Evolutionary conservation across 1,140 invertebrate genomes (phyloP), one percentile per base, ranked within the genome.

Genomic region (Diachasma alloeum): DNA sequence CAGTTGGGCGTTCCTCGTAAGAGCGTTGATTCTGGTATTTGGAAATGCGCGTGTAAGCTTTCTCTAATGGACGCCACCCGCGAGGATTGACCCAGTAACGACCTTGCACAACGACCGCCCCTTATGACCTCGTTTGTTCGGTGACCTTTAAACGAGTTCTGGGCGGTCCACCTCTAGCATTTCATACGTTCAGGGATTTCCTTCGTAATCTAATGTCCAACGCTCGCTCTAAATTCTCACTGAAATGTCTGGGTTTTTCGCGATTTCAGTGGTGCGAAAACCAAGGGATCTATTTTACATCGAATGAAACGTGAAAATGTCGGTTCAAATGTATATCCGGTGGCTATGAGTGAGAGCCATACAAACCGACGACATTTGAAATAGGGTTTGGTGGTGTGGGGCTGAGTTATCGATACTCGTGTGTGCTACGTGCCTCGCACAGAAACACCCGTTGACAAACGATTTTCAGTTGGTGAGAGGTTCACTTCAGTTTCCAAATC

Each of bases 111-210:
- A 79, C 48, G 68, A 73, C 44, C 36, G 74, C 31, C 68, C 24
- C 48, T 39, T 39, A 66, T 24, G 72, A 75, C 71, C 69, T 72
- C 72, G 78, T 80, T 80, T 80, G 76, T 81, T 77, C 79, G 77
- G 81, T 80, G 79, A 82, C 79, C 75, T 74, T 59, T 31, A 78
- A 84, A 80, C 78, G 79, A 81, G 22, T 63, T 63, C 24, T 63
- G 59, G 59, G 59, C 22, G 59, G 48, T 53, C 11, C 24, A 15
- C 24, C 78, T 78, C 79, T 70, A 78, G 80, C 71, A 73, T 36
- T 24, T 75, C 46, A 17, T 44, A 39, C 63, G 6, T 69, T 53
- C 9, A 11, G 24, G 26, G 71, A 36, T 72, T 63, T 59, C 31
- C 17, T 48, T 10, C n/a, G 22, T 19, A 63, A 63, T 42, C 36